Evolutionary conservation across 2,113 vertebrate genomes (phyloP).

Genomic region (Pelecanus crispus): DNA sequence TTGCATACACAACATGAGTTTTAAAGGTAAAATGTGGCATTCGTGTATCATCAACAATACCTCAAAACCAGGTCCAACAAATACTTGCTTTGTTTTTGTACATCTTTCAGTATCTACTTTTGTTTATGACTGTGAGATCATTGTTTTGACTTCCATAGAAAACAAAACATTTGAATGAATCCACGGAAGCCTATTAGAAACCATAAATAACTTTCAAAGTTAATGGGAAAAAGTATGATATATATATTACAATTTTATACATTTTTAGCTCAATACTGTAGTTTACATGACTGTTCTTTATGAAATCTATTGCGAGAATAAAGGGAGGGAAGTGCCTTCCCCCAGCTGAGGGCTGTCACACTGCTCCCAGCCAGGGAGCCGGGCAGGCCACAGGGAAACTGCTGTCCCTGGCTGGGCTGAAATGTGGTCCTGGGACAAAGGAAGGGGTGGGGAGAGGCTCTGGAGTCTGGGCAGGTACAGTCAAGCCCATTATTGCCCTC

Average conservation of each 20-base stretch:
- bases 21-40: not conserved
- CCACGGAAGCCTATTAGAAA: not conserved
- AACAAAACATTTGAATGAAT: not conserved
- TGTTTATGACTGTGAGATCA: not conserved
- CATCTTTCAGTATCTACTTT: not conserved
- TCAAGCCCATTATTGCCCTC: not conserved
- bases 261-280: not conserved
- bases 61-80: not conserved
- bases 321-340: not conserved
- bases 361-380: not conserved
- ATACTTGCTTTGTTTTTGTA: not conserved
- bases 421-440: not conserved
- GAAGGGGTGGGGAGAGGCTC: fast-evolving
- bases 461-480: not conserved
- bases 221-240: not conserved
- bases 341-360: not conserved
- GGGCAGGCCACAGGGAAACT: not conserved
- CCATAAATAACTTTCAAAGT: not conserved
- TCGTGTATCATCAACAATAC: not conserved
- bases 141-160: not conserved
- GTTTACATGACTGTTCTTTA: not conserved
- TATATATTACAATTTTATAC: not conserved
- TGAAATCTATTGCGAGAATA: not conserved
- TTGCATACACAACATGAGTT: fast-evolving
- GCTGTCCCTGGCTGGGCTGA: not conserved